Base-by-base conservation (phyloP, 35 echinoderm and acorn worm species). In the Lytechinus variegatus region DNA sequence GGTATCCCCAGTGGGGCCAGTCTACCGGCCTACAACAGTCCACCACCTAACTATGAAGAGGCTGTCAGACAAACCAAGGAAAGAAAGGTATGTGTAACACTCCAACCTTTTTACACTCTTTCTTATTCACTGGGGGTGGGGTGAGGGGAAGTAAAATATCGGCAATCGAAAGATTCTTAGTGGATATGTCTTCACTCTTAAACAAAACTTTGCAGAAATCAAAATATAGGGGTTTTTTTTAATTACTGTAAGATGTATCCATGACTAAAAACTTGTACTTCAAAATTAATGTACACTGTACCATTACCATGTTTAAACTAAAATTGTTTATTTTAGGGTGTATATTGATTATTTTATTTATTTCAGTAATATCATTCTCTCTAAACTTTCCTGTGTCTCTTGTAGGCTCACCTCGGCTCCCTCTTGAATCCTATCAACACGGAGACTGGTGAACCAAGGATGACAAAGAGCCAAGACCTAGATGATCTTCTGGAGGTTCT, bases 401-500 rank as follows among this genome's bases (percentile, higher is more conserved):
- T 13, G 8, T 24, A 95, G 54, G 61, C 27, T 21, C 72, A 27
- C 29, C 51, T 87, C 1, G 87, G 86, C 12, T 10, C 28, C 8
- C 8, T 91, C n/a, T 13, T 91, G 55, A 71, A 89, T 27, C 57
- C 28, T 92, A 71, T 86, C 28, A 91, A 53, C 92, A 91, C 88
- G 28, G n/a, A 87, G 55, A 54, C 92, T 14, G 52, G 86, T n/a
- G 60, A 97, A 54, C 27, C 52, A 7, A 28, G 88, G 66, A 94
- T 95, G 93, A 97, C 97, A 91, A 94, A 96, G 87, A 89, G 94
- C 54, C 91, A 95, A 89, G 94, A 99, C 52, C 93, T 99, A n/a
- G 98, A 99, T 95, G 98, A 99, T 92, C 89, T 99, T 8, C 87
- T 99, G 12, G 98, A 99, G 89, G 97, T 99, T 8, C 96, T 99